phyloP scores from a whole-genome alignment of 2,888 invertebrate species.

The Lysandra coridon region DNA sequence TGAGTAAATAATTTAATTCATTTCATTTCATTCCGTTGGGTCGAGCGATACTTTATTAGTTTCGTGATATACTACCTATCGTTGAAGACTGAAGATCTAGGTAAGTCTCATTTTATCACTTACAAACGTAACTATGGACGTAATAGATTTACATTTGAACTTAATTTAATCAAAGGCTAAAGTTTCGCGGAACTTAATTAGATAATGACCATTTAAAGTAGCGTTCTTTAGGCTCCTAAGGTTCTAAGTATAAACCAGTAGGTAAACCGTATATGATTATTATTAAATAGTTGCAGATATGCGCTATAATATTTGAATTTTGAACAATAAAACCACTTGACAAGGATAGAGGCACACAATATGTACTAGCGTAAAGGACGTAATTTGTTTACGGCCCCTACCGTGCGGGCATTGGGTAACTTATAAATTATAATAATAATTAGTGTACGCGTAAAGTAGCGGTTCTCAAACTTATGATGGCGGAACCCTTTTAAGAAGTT shows the following conservation, averaged over 20 bases:
- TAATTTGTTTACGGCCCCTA: too few relatives aligned
- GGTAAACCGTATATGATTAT: too few relatives aligned
- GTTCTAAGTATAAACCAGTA: too few relatives aligned
- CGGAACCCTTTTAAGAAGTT: too few relatives aligned
- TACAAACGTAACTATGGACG: neutral
- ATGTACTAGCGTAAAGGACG: too few relatives aligned
- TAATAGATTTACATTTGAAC: neutral
- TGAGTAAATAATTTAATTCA: neutral
- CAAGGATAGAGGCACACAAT: too few relatives aligned
- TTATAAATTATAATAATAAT: too few relatives aligned
- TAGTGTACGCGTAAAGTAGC: neutral
- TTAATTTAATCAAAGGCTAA: neutral
- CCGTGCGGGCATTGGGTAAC: too few relatives aligned
- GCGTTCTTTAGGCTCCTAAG: neutral
- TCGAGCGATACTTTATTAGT: neutral
- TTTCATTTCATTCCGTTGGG: neutral
- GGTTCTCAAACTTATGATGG: too few relatives aligned
- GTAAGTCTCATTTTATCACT: neutral
- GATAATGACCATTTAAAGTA: neutral
- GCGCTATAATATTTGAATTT: too few relatives aligned
- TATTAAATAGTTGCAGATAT: too few relatives aligned
- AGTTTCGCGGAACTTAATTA: neutral
- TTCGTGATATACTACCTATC: neutral
- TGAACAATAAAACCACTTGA: too few relatives aligned
- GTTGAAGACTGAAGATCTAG: neutral